phyloP scores from a whole-genome alignment of 2,888 invertebrate species.

The Pyrocoelia pectoralis region DNA sequence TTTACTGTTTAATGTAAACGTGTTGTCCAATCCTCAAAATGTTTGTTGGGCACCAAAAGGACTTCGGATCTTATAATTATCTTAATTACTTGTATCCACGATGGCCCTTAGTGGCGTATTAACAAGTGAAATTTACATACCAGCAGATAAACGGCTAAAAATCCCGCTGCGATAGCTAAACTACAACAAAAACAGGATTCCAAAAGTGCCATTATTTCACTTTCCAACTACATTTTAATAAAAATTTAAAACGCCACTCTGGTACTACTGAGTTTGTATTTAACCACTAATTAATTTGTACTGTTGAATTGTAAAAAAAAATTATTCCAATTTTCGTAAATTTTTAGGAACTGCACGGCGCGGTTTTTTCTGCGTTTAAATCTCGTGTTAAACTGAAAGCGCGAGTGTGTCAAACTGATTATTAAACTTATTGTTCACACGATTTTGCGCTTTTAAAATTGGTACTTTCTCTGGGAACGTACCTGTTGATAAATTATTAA shows the following conservation, averaged over 20 bases:
- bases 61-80: too few species aligned
- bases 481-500: slow-evolving; percentile 14
- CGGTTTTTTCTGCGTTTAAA: neutral
- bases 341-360: neutral
- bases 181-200: slow-evolving; percentile 61
- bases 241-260: neutral
- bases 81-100: too few species aligned
- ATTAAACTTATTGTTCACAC: slow-evolving; percentile 57
- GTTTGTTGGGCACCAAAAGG: neutral
- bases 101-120: too few species aligned
- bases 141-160: slow-evolving; percentile 60
- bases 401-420: slow-evolving; percentile 50
- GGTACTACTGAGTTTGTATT: neutral
- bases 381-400: slow-evolving; percentile 19
- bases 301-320: neutral
- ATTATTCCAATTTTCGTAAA: neutral
- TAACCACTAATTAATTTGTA: too few species aligned
- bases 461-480: slow-evolving; percentile 52
- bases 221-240: slow-evolving; percentile 23
- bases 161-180: slow-evolving; percentile 60
- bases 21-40: neutral
- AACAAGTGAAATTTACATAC: slow-evolving; percentile 48
- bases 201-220: slow-evolving; percentile 56
- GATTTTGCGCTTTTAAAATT: slow-evolving; percentile 40
- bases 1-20: neutral